Evolutionary conservation across 2,113 vertebrate genomes (phyloP).

Genomic region (zebrafish (Danio rerio)): DNA sequence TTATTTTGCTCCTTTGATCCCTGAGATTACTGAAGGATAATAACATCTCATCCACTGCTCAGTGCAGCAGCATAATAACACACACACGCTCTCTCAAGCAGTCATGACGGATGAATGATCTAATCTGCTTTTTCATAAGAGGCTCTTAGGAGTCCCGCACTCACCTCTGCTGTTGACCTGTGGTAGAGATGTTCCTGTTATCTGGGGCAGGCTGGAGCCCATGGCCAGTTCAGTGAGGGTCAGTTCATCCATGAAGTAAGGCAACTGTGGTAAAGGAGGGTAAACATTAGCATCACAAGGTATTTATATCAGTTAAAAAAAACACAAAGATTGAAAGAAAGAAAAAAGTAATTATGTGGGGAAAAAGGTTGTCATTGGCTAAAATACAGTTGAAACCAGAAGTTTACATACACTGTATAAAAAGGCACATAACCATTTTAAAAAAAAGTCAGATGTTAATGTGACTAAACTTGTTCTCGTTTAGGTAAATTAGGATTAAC

Average conservation of each 20-base stretch:
- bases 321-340: too few relatives aligned
- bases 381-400: too few relatives aligned
- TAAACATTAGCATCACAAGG: neutral
- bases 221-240: constrained; percentile 86
- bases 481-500: too few relatives aligned
- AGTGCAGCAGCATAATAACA: constrained; percentile 41
- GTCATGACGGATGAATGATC: constrained; percentile 7
- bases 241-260: constrained; percentile 91
- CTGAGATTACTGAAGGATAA: constrained; percentile 55
- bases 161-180: constrained; percentile 81
- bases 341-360: too few relatives aligned
- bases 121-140: constrained; percentile 40
- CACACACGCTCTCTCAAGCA: constrained; percentile 9
- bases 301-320: too few relatives aligned
- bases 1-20: neutral
- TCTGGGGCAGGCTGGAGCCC: constrained; percentile 83
- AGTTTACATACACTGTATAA: too few relatives aligned
- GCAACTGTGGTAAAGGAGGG: constrained; percentile 74
- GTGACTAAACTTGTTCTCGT: too few relatives aligned
- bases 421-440: too few relatives aligned
- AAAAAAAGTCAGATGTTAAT: too few relatives aligned
- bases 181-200: constrained; percentile 77
- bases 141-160: neutral
- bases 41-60: constrained; percentile 36
- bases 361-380: too few relatives aligned